Percentiles rank a stretch among this genome's conserved stretches.
These are phyloP conservation scores for Microplitis mediator DNA, from an alignment of 1,140 invertebrate species.

Conservation along the genomic window DNA sequence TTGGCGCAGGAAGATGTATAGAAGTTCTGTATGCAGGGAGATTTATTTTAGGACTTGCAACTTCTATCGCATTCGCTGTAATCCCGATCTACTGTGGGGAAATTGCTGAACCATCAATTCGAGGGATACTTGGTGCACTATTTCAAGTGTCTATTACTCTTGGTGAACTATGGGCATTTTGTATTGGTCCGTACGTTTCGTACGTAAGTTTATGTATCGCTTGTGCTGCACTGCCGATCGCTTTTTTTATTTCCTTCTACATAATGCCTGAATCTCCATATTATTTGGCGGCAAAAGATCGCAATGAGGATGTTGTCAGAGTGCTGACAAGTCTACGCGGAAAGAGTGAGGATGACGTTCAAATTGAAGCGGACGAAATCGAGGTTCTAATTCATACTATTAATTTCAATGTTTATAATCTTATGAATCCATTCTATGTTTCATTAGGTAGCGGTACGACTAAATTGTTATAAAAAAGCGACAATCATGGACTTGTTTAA, in stretches of 20 bases:
- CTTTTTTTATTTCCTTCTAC: constrained; percentile 71
- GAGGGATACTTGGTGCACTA: constrained; percentile 81
- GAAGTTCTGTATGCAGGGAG: constrained; percentile 67
- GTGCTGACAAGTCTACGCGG: constrained; percentile 73
- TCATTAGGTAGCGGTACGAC: constrained; percentile 62
- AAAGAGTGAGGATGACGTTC: constrained; percentile 62
- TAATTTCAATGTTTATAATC: background rate
- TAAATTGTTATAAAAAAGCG: constrained; percentile 62
- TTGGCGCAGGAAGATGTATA: constrained; percentile 64
- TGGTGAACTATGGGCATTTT: constrained; percentile 79
- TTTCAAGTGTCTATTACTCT: constrained; percentile 78
- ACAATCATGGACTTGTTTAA: constrained; percentile 66
- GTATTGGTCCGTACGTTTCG: constrained; percentile 73
- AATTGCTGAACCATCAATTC: constrained; percentile 76
- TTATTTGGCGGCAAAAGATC: constrained; percentile 68
- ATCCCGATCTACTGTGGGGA: constrained; percentile 87
- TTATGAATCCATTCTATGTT: background rate
- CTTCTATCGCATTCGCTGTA: constrained; percentile 78
- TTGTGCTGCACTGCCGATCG: constrained; percentile 66
- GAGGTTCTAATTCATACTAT: constrained; percentile 32
- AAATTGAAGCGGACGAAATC: constrained; percentile 33
- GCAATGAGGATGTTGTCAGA: constrained; percentile 67
- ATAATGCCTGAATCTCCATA: constrained; percentile 85
- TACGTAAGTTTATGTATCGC: constrained; percentile 72
- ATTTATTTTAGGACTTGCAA: constrained; percentile 73